Base-by-base conservation (phyloP, 2,113 vertebrate genomes). In the Nyctibius bracteatus region DNA sequence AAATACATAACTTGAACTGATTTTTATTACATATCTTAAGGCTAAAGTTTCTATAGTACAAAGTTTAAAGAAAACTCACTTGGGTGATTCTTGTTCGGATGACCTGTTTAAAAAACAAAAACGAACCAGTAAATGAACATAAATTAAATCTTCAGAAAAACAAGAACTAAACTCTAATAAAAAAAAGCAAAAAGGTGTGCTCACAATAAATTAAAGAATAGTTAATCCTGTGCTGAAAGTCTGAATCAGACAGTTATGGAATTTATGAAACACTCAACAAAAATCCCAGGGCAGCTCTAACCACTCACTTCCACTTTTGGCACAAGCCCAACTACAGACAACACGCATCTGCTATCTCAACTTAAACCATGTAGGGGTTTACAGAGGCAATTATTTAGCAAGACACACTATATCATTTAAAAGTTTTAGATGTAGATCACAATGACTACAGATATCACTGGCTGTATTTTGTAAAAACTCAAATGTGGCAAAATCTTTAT, bases 61-160 rank as follows among this genome's bases (percentile, higher is more conserved):
- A 86, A 92, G 9, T 43, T 44, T 37, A 77, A 86, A 80, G 31
- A 89, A 88, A 92, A 98, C 97, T 97, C 82, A 98, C 98, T 96
- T 97, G 80, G 97, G 94, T 67, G 96, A 97, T 82, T 97, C 97
- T 81, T 97, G 97, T 95, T 98, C 97, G 71, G 97, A 96, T 28
- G 96, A 95, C 97, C 98, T 98, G 89, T 82, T 73, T n/a, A 80
- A 84, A n/a, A 46, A 39, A 47, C 59, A 41, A 66, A 37, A 77
- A 58, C 86, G 16, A 28, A 37, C 6, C 12, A 57, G 47, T 57
- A 90, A 88, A 65, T 8, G 5, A 85, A 63, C 2, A 3, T 19
- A 75, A 54, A 14, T 66, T 79, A 67, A 86, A 54, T 54, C 30
- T 57, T 57, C 6, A 77, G 15, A 18, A 63, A 90, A 84, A 57